phyloP scores from a whole-genome alignment of 2,888 invertebrate species.

The Noctua comes region DNA sequence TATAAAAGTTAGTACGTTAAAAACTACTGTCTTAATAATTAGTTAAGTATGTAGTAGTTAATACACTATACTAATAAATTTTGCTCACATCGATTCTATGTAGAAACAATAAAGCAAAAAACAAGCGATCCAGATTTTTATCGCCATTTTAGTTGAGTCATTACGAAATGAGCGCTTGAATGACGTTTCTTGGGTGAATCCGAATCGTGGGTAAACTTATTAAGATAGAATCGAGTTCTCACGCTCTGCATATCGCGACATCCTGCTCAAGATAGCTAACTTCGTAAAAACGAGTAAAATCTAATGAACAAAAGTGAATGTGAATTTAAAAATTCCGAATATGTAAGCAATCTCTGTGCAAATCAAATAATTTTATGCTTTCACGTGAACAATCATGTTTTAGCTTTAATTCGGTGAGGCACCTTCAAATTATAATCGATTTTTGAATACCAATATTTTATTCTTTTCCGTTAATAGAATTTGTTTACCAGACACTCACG shows the following conservation, averaged over 20 bases:
- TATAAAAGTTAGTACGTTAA: not conserved
- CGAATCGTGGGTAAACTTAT: constrained; percentile 70
- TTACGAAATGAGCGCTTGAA: constrained; percentile 61
- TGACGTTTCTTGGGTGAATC: constrained; percentile 65
- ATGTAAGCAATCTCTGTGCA: constrained; percentile 31
- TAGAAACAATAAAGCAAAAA: constrained; percentile 46
- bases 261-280: constrained; percentile 62
- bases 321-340: constrained; percentile 40
- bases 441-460: not conserved
- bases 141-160: constrained; percentile 48
- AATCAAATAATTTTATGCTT: constrained; percentile 43
- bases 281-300: constrained; percentile 64
- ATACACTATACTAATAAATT: constrained; percentile 3
- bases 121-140: constrained; percentile 33
- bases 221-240: constrained; percentile 68
- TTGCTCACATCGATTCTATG: constrained; percentile 39
- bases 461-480: not conserved
- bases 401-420: not conserved
- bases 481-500: not conserved
- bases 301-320: constrained; percentile 55
- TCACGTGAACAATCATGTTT: constrained; percentile 41
- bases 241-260: constrained; percentile 67
- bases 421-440: constrained; percentile 24
- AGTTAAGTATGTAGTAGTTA: not conserved
- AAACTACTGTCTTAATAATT: not conserved